Evolutionary conservation across 53 echinoderm and acorn worm species (phyloP).

Genomic region (Holothuria leucospilota): DNA sequence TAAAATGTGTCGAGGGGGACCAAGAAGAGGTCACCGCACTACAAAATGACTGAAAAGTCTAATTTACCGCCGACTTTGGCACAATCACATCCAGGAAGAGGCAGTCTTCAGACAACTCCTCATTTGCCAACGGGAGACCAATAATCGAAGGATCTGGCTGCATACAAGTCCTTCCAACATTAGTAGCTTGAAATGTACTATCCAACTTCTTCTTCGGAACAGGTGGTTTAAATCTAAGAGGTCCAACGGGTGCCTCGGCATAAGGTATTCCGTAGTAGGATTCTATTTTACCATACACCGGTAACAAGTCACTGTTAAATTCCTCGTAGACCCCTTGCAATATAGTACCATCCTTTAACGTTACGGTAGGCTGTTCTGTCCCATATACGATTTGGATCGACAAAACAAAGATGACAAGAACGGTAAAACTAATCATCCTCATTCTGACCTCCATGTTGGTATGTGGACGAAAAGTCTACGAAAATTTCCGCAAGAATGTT

Average conservation of each 20-base stretch:
- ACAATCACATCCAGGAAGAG: slow-evolving; percentile 71
- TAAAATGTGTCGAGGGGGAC: no score
- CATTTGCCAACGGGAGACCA: slow-evolving; percentile 4
- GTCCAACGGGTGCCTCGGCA: slow-evolving; percentile 65
- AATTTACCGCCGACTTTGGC: slow-evolving; percentile 10
- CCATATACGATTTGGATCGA: background rate
- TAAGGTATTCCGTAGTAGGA: slow-evolving; percentile 53
- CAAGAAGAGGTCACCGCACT: no score
- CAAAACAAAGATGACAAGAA: background rate
- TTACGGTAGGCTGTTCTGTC: background rate
- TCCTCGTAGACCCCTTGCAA: background rate
- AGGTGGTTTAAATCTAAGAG: slow-evolving; percentile 51
- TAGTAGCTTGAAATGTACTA: background rate
- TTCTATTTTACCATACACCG: background rate
- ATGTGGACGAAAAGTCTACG: no score
- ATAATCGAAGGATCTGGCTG: slow-evolving; percentile 2
- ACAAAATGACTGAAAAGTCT: no score
- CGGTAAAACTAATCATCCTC: background rate
- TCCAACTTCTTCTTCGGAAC: slow-evolving; percentile 34
- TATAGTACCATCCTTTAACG: slow-evolving; percentile 6
- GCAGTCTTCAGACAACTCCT: slow-evolving; percentile 69
- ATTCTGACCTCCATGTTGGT: no score
- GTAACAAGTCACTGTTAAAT: background rate
- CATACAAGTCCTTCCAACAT: slow-evolving; percentile 11
- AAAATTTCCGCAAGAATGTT: no score